Evolutionary conservation across 2,888 invertebrate species (phyloP).

Genomic region (Achlya flavicornis): DNA sequence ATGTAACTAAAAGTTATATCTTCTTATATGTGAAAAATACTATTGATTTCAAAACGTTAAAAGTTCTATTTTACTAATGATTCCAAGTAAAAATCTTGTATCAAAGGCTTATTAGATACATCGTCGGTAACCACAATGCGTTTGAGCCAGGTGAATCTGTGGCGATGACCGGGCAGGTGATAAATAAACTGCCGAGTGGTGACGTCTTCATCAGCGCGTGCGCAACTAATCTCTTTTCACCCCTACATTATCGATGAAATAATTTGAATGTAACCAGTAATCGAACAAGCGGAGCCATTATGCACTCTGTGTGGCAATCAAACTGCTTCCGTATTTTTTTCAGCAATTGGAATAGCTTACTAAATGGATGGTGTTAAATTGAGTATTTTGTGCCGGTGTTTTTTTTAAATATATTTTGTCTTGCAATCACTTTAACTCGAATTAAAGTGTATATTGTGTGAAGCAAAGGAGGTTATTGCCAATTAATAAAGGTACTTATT

Average conservation of each 20-base stretch:
- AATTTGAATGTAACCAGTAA: conserved; percentile 49
- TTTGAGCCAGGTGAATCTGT: conserved; percentile 57
- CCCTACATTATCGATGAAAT: conserved; percentile 53
- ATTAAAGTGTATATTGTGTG: conserved; percentile 23
- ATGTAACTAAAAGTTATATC: too few species aligned
- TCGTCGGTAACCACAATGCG: conserved; percentile 45
- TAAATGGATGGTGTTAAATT: conserved; percentile 73
- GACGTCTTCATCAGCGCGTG: conserved; percentile 73
- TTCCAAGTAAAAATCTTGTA: conserved; percentile 28
- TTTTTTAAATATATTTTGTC: conserved; percentile 32
- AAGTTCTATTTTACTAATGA: conserved; percentile 19
- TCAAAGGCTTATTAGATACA: conserved; percentile 32
- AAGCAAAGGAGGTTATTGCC: conserved; percentile 18
- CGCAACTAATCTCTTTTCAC: conserved; percentile 66
- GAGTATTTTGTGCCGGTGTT: conserved; percentile 59
- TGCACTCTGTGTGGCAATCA: conserved; percentile 60
- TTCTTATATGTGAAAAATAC: background rate
- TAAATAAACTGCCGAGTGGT: conserved; percentile 41
- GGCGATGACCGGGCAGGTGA: conserved; percentile 59
- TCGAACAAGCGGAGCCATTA: conserved; percentile 46
- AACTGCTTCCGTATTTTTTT: conserved; percentile 61
- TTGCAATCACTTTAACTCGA: conserved; percentile 29
- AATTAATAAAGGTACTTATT: conserved; percentile 4
- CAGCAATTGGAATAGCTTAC: conserved; percentile 37
- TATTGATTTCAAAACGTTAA: conserved; percentile 8